Evolutionary conservation across 2,113 vertebrate species (phyloP), one percentile per base, ranked within the genome.

Genomic region (Andinoacara biseriatus): DNA sequence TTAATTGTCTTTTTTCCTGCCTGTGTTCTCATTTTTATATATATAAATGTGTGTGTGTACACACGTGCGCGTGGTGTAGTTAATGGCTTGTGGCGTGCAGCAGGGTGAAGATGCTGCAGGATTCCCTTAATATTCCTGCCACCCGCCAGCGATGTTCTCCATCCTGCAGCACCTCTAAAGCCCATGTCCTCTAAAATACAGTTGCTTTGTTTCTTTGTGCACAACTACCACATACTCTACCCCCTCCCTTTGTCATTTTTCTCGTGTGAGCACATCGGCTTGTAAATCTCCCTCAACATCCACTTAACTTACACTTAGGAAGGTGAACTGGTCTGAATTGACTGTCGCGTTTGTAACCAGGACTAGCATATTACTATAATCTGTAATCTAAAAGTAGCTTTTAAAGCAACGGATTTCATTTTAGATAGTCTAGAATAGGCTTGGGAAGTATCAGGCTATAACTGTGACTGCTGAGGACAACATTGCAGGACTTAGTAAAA

Each of bases 71-170:
- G 83, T 40, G 76, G 38, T 56, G 74, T 87, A 78, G 74, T 91
- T 90, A 87, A 87, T 84, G 91, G 82, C 40, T 79, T 83, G 87
- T 90, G 80, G 74, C 84, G 89, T 89, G 86, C 84, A 84, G 91
- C 83, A 76, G 76, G 61, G 74, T 72, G 60, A 78, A 90, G 72
- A 67, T 85, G 62, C 90, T 87, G 91, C 91, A 91, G 89, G 63
- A 91, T 81, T 89, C 83, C 89, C 84, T 94, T 92, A 87, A 91
- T 91, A 92, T 93, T 93, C 90, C 82, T 83, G 76, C 86, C 91
- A 89, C 87, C 89, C 67, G 58, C 89, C 69, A 83, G 82, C 77
- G 49, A 74, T 91, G 84, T 89, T 89, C 85, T 89, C 89, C 89
- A 90, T 90, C 76, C 90, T 89, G 90, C 91, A 81, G 87, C 85